Base-by-base conservation (phyloP, 2,797 vertebrate species). In the Pterois miles region DNA sequence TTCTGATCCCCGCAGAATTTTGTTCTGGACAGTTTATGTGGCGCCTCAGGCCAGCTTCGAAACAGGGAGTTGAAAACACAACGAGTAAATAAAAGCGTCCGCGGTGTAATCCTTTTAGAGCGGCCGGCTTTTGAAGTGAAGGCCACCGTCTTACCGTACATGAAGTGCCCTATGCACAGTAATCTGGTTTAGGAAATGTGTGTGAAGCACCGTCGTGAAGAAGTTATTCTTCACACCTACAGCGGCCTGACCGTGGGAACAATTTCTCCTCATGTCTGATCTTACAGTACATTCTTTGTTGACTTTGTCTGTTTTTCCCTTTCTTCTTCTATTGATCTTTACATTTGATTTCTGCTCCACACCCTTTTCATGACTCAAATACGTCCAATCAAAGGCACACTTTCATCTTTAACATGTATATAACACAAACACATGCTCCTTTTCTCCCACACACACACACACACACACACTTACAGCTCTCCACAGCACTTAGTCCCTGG, bases 91-190 rank as follows among this genome's bases (percentile, higher is more conserved):
- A 88, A 90, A 86, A 79, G 76, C 56, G 60, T 79, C 74, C 1
- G 56, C 25, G 20, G 71, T 85, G 84, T 91, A 91, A 94, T 93
- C 92, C 82, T 81, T 86, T 93, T 83, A 90, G 78, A 88, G 74
- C 38, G 81, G 80, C 68, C 69, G 16, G 85, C 86, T 88, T 89
- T 83, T 86, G 78, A 93, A 90, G 85, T 65, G 88, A 92, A 89
- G 88, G 74, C 76, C 83, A 80, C 59, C 34, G 31, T 81, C 80
- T 85, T 65, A 68, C 46, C 58, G 66, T 87, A 82, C 79, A 80
- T 6, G 71, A 92, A 78, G 80, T 79, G 69, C 76, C 71, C 86
- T 76, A 82, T 88, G 65, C 84, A 79, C 79, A 54, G 54, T 89
- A 89, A 93, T 91, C 89, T 90, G 66, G 75, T 90, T 89, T 88